phyloP scores from a whole-genome alignment of 2,113 vertebrate species.

The Pteropus alecto region DNA sequence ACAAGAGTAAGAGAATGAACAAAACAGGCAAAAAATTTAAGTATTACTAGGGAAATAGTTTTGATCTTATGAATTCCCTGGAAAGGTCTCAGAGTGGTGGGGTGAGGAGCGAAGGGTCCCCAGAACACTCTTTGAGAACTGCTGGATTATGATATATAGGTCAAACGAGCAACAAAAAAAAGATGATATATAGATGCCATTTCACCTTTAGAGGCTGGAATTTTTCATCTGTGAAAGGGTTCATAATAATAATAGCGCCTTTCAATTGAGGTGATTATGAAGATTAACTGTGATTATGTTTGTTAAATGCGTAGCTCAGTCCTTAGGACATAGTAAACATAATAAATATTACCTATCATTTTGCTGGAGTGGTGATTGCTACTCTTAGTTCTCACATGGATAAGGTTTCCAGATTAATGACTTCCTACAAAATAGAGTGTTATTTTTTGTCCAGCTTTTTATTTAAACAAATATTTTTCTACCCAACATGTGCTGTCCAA shows the following conservation, averaged over 20 bases:
- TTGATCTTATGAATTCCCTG: not conserved
- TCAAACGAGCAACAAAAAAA: not conserved
- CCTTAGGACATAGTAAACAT: not conserved
- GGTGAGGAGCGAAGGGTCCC: not conserved
- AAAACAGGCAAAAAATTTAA: not conserved
- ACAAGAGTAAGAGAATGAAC: not conserved
- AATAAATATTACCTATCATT: not conserved
- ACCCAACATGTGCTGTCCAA: not conserved
- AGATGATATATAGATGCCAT: not conserved
- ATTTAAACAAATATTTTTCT: conserved; percentile 32
- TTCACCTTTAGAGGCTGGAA: not conserved
- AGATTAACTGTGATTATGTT: not conserved
- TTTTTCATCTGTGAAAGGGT: not conserved
- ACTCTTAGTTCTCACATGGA: not conserved
- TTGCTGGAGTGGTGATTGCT: not conserved
- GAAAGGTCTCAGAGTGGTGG: not conserved
- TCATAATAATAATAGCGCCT: not conserved
- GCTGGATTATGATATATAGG: not conserved
- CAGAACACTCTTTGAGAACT: not conserved
- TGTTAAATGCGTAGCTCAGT: not conserved
- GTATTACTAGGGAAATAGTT: not conserved
- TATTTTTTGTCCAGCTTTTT: not conserved
- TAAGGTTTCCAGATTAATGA: not conserved
- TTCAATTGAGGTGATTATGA: not conserved
- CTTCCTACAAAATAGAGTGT: not conserved